A percentile compares a stretch with the other conserved stretches of the same genome.
phyloP scores from a whole-genome alignment of 2,888 invertebrate species.

The Apamea anceps region DNA sequence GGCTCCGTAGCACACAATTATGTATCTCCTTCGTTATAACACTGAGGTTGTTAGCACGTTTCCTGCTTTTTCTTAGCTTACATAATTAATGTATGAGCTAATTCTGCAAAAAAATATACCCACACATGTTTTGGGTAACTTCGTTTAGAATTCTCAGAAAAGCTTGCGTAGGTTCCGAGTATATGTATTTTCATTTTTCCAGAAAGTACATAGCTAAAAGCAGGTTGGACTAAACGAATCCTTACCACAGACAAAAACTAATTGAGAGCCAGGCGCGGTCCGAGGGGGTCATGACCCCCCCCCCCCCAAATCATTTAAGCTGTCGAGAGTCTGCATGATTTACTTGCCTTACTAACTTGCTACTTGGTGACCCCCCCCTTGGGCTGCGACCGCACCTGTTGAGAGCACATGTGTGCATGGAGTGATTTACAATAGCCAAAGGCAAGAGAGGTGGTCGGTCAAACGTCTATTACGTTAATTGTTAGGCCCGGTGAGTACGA shows the following conservation, averaged over 20 bases:
- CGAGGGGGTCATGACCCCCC: no score
- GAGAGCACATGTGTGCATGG: slow-evolving; percentile 47
- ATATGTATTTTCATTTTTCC: neutral
- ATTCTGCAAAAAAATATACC: slow-evolving; percentile 30
- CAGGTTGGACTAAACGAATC: slow-evolving; percentile 20
- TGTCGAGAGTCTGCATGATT: no score
- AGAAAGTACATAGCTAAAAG: neutral
- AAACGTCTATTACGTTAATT: slow-evolving; percentile 81
- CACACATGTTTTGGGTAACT: neutral
- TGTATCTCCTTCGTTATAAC: slow-evolving; percentile 68
- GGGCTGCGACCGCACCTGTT: no score
- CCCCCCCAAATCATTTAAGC: no score
- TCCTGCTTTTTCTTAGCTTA: slow-evolving; percentile 55
- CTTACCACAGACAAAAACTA: slow-evolving; percentile 40
- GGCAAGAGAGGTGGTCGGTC: slow-evolving; percentile 67
- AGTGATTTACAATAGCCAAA: slow-evolving; percentile 66
- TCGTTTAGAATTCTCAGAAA: slow-evolving; percentile 7
- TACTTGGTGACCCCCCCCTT: no score
- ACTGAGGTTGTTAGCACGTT: slow-evolving; percentile 57
- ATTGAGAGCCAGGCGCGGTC: no score
- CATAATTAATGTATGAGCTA: slow-evolving; percentile 44
- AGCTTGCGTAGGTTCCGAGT: neutral
- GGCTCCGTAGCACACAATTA: slow-evolving; percentile 69
- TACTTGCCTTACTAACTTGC: no score
- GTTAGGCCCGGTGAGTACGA: slow-evolving; percentile 72